phyloP scores from a whole-genome alignment of 2,113 vertebrate species.

The Otocyon megalotis region DNA sequence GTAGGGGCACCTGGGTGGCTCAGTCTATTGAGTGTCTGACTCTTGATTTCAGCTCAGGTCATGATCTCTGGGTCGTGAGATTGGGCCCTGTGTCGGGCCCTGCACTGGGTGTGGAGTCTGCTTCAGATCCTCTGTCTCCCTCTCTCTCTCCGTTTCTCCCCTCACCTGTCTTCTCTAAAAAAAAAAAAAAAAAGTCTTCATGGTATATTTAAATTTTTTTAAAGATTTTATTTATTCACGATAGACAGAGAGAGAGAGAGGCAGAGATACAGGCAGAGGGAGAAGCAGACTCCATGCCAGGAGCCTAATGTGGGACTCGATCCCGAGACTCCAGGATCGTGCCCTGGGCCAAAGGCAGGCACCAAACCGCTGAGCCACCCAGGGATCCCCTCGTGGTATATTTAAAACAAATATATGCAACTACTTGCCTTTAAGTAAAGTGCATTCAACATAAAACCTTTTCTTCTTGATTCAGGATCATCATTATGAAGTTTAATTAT shows the following conservation, averaged over 20 bases:
- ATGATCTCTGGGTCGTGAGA: background rate
- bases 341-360: too few relatives aligned
- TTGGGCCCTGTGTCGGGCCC: too few relatives aligned
- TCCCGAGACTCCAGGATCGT: too few relatives aligned
- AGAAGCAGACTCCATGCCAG: too few relatives aligned
- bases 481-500: background rate
- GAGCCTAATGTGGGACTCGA: too few relatives aligned
- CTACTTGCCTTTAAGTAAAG: background rate
- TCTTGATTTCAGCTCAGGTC: background rate
- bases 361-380: too few relatives aligned
- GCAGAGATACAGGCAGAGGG: too few relatives aligned
- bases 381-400: background rate
- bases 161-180: background rate
- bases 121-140: background rate
- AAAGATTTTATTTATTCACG: too few relatives aligned
- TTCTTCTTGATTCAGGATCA: background rate
- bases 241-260: too few relatives aligned
- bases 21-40: background rate
- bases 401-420: constrained; percentile 25
- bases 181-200: background rate
- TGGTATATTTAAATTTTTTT: background rate
- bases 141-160: background rate
- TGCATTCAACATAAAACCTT: background rate
- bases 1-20: background rate
- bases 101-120: background rate